Evolutionary conservation across 2,888 invertebrate genomes (phyloP), one percentile per base, ranked within the genome.

Genomic region (Diadegma fenestrale): DNA sequence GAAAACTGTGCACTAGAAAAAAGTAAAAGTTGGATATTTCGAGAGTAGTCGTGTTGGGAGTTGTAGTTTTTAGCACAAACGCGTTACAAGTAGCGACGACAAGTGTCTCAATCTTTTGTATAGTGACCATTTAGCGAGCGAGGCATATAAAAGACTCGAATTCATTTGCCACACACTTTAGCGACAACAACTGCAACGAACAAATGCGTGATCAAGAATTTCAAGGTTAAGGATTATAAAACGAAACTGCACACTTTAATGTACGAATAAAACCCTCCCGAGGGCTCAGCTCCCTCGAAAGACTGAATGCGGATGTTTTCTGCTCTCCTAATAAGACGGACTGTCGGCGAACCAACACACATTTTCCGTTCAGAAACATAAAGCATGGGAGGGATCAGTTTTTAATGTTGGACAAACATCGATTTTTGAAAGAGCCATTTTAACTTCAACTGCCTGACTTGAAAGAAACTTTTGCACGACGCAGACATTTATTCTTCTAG

Each of bases 261-360:
- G 64, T 69, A 82, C 61, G 54, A 66, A 51, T 68, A 69, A n/a
- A 45, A 77, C 45, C 80, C 84, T 87, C 71, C 82, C 64, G 61
- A 61, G 69, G n/a, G 7, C 63, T 86, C 22, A 61, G 54, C 61
- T 85, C 80, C 73, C 63, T 73, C 22, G 48, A 82, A 86, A 87
- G 85, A 86, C 87, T 87, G 86, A 85, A 84, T 77, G 81, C 81
- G 48, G 69, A 82, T 72, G 80, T 81, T 85, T 83, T 69, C 33
- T 84, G 78, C 37, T 58, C 61, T 77, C 37, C 41, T 75, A 54
- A 61, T 68, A 51, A 48, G 79, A 45, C 14, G 78, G 58, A 63
- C 66, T 72, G 51, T 69, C 61, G 19, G 61, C 54, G 64, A 64
- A 17, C 4, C 19, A 69, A 37, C 76, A 41, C 51, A 72, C 45